Evolutionary conservation across 2,888 invertebrate genomes (phyloP).

Genomic region (Nomada fucata): DNA sequence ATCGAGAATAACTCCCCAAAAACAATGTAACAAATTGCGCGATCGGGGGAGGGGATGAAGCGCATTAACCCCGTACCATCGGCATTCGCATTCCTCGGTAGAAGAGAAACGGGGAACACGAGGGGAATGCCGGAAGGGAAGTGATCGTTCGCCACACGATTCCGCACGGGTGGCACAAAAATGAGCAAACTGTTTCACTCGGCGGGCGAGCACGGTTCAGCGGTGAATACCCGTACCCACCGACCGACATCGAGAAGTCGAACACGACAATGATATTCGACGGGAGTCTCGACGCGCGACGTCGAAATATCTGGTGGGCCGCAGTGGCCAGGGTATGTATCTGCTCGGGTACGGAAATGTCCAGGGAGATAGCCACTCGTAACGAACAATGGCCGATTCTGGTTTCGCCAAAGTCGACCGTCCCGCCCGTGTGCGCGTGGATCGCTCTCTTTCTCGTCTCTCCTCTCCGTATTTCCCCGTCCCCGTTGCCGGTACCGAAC

Average conservation of each 20-base stretch:
- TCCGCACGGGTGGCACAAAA: constrained; percentile 25
- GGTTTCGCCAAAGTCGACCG: constrained; percentile 71
- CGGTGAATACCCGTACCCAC: constrained; percentile 41
- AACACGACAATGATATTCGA: constrained; percentile 58
- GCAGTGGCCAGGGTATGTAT: constrained; percentile 63
- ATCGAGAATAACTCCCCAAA: too few species aligned
- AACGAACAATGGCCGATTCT: constrained; percentile 80
- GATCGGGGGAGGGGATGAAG: not conserved
- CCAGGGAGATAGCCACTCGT: constrained; percentile 81
- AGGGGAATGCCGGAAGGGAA: not conserved
- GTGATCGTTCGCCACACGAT: constrained; percentile 8
- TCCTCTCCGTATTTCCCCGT: constrained; percentile 23
- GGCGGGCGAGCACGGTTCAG: not conserved
- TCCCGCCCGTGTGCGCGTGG: constrained; percentile 49
- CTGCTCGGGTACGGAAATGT: constrained; percentile 80
- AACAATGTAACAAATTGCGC: not conserved
- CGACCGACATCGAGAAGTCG: constrained; percentile 69
- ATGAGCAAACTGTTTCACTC: constrained; percentile 49
- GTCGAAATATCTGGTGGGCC: constrained; percentile 72
- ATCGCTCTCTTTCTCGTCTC: constrained; percentile 32
- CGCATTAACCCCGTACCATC: not conserved
- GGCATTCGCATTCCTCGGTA: not conserved
- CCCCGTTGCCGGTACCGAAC: constrained; percentile 39
- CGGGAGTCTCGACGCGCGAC: constrained; percentile 60
- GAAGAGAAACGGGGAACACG: too few species aligned